phyloP scores from a whole-genome alignment of 2,113 vertebrate genomes.

The Antechinus stuartii region DNA sequence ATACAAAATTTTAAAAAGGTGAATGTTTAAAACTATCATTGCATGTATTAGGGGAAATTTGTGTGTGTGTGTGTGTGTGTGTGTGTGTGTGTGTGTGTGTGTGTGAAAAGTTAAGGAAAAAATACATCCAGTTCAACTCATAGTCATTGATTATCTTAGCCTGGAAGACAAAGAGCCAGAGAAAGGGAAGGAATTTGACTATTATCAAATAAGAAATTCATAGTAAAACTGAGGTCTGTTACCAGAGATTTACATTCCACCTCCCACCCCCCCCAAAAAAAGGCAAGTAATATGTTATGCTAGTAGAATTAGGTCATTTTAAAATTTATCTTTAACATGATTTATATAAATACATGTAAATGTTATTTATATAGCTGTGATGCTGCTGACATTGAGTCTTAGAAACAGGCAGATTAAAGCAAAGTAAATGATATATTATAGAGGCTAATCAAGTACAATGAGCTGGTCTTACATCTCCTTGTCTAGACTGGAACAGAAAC shows the following conservation, averaged over 20 bases:
- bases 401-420: background rate
- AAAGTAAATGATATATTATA: background rate
- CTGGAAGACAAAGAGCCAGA: background rate
- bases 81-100: too few relatives aligned
- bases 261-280: background rate
- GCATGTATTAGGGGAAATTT: too few relatives aligned
- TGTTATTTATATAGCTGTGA: background rate
- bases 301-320: background rate
- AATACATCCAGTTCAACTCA: background rate
- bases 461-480: background rate
- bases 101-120: too few relatives aligned
- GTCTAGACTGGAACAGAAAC: background rate
- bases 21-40: too few relatives aligned
- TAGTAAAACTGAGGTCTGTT: background rate
- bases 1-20: too few relatives aligned
- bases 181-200: background rate
- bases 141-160: background rate
- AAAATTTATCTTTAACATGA: background rate
- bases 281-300: background rate
- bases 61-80: too few relatives aligned
- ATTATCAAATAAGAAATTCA: background rate
- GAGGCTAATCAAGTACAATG: background rate
- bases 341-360: background rate
- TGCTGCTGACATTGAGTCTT: background rate
- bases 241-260: background rate